Evolutionary conservation across 1,140 invertebrate genomes (phyloP).

Genomic region (Ectropis grisescens): DNA sequence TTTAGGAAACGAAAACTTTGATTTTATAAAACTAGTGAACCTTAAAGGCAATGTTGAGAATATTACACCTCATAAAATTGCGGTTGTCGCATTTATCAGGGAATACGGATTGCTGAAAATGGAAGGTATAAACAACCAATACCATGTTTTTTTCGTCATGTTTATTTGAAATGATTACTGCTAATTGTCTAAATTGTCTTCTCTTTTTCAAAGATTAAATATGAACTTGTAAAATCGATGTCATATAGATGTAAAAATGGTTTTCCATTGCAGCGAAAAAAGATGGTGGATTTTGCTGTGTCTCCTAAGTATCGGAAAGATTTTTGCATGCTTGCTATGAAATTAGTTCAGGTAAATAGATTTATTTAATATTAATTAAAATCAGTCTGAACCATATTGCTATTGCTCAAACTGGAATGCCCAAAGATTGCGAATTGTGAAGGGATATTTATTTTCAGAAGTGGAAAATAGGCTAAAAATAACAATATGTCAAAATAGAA

Average conservation of each 20-base stretch:
- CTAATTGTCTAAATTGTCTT: too few species aligned
- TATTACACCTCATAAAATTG: slow-evolving; percentile 67
- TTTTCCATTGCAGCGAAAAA: slow-evolving; percentile 46
- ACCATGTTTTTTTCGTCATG: too few species aligned
- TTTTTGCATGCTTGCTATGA: slow-evolving; percentile 64
- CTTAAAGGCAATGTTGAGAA: slow-evolving; percentile 56
- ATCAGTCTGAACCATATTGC: not conserved
- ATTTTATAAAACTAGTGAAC: slow-evolving; percentile 48
- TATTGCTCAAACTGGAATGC: too few species aligned
- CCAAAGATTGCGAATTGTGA: too few species aligned
- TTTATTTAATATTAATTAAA: not conserved
- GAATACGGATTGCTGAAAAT: slow-evolving; percentile 62
- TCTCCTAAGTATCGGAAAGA: slow-evolving; percentile 66
- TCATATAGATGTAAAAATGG: too few species aligned
- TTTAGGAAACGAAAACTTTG: slow-evolving; percentile 28
- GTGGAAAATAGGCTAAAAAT: too few species aligned
- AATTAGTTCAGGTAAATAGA: slow-evolving; percentile 54
- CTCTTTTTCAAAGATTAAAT: too few species aligned
- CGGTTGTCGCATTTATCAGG: slow-evolving; percentile 64
- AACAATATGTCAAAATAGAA: too few species aligned
- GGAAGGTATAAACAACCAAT: slow-evolving; percentile 32
- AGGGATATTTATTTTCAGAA: too few species aligned
- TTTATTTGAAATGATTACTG: too few species aligned
- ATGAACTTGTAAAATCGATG: too few species aligned
- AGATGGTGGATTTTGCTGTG: slow-evolving; percentile 46